Evolutionary conservation across 2,888 invertebrate species (phyloP).

Genomic region (Acrobasis repandana): DNA sequence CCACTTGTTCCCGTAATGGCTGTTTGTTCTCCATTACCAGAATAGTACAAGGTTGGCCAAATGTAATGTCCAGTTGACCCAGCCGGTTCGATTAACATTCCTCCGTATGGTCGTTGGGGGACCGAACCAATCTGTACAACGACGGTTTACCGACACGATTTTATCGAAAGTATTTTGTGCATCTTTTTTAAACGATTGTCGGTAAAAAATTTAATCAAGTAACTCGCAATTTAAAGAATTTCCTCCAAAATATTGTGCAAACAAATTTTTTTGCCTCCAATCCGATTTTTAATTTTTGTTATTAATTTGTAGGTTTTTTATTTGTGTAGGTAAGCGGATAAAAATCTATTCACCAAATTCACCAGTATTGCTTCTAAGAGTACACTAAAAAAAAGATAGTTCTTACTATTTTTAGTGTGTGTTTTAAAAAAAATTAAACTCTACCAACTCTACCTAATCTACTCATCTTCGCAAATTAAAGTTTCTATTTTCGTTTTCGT

Average conservation of each 20-base stretch:
- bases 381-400: too few species aligned
- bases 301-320: too few species aligned
- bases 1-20: conserved; percentile 24
- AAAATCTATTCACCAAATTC: too few species aligned
- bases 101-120: conserved; percentile 64
- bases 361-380: too few species aligned
- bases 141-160: conserved; percentile 76
- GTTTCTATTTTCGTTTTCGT: background rate
- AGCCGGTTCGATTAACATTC: conserved; percentile 70
- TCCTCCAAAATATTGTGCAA: background rate
- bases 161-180: conserved; percentile 45
- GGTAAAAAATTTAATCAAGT: background rate
- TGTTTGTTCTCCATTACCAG: conserved; percentile 34
- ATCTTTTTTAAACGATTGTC: background rate
- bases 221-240: background rate
- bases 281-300: too few species aligned
- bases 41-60: conserved; percentile 31
- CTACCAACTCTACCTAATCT: background rate
- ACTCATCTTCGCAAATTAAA: background rate
- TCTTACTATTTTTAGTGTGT: too few species aligned
- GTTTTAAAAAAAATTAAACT: too few species aligned
- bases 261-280: background rate
- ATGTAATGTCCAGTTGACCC: conserved; percentile 40
- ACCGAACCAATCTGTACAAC: conserved; percentile 61
- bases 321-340: too few species aligned